A percentile compares a stretch with the other conserved stretches of the same genome.
Evolutionary conservation across 2,797 vertebrate genomes (phyloP).

Genomic region (Micromesistius poutassou): DNA sequence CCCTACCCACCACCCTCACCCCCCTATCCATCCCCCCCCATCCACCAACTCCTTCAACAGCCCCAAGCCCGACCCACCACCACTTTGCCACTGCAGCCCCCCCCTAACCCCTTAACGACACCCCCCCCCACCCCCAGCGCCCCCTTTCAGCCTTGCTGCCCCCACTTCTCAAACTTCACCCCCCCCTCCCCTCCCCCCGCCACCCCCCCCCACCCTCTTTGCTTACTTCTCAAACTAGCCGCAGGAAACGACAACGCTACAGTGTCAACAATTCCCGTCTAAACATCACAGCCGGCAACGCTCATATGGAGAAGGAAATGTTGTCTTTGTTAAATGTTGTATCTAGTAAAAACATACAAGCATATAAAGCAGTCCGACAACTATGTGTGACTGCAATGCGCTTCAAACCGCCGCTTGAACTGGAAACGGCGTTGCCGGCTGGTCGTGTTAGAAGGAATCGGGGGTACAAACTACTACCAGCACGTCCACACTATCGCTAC

Average conservation of each 20-base stretch:
- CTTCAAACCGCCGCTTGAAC: slow-evolving; percentile 59
- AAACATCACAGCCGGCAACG: no score
- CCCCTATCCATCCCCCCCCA: slow-evolving; percentile 26
- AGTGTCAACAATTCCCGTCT: no score
- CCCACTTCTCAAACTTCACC: slow-evolving; percentile 49
- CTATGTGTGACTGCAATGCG: slow-evolving; percentile 25
- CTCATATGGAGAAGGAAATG: no score
- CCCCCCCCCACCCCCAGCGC: neutral
- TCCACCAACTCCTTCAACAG: no score
- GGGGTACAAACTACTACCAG: slow-evolving; percentile 56
- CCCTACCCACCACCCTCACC: slow-evolving; percentile 47
- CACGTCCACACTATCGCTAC: slow-evolving; percentile 35
- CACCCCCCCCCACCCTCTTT: slow-evolving; percentile 21
- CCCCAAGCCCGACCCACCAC: slow-evolving; percentile 25
- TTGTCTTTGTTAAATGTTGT: no score
- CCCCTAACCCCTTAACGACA: slow-evolving; percentile 8
- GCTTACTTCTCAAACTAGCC: neutral
- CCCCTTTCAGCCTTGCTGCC: neutral
- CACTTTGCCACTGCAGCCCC: no score
- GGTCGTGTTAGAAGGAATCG: slow-evolving; percentile 59
- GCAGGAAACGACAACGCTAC: slow-evolving; percentile 14
- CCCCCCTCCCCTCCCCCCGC: slow-evolving; percentile 14
- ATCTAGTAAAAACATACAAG: no score
- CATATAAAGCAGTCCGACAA: no score
- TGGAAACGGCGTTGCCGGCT: slow-evolving; percentile 72